Evolutionary conservation across 92 coral and sea anemone genomes (phyloP).

Genomic region (Pocillopora grandis): DNA sequence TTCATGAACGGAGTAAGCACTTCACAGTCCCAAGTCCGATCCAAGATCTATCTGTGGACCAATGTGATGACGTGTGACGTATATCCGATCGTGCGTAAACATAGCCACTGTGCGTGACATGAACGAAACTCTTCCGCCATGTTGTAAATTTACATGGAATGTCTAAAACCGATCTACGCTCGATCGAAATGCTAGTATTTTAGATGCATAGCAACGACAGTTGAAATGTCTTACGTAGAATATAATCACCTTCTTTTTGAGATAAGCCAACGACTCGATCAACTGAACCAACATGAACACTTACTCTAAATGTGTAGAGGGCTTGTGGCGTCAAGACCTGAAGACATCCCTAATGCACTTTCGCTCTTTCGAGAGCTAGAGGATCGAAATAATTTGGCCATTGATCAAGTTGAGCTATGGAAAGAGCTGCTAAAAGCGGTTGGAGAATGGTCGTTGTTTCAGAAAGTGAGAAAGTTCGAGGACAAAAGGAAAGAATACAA

Average conservation of each 20-base stretch:
- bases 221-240: background rate
- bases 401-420: background rate
- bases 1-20: too few relatives aligned
- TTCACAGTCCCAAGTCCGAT: too few relatives aligned
- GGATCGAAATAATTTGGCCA: background rate
- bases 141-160: too few relatives aligned
- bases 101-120: too few relatives aligned
- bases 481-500: background rate
- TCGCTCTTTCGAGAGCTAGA: background rate
- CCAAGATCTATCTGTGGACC: too few relatives aligned
- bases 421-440: constrained; percentile 1
- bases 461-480: background rate
- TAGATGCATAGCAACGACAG: background rate
- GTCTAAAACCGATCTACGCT: too few relatives aligned
- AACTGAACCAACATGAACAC: background rate
- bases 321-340: background rate
- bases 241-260: background rate
- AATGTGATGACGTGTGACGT: too few relatives aligned
- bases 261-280: background rate
- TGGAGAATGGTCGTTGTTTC: background rate
- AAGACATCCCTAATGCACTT: background rate
- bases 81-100: too few relatives aligned
- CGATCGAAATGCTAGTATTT: background rate
- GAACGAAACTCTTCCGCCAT: too few relatives aligned
- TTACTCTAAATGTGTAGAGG: constrained; percentile 10